These are phyloP conservation scores for Hozukius guyotensis DNA, from an alignment of 2,797 vertebrate genomes.

Conservation along the genomic window DNA sequence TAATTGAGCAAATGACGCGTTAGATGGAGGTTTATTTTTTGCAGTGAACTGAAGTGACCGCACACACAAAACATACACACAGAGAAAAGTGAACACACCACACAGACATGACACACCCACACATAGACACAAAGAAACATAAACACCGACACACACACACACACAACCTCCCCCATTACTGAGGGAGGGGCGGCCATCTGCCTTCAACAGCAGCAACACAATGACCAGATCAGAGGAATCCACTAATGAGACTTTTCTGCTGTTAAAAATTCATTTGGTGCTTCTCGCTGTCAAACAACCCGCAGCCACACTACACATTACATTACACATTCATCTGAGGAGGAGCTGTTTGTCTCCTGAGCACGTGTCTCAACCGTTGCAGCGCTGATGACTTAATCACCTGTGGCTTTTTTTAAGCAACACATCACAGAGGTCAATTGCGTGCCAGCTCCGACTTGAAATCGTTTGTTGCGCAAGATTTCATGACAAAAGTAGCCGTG, in stretches of 20 bases:
- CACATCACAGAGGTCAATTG: slow-evolving; percentile 20
- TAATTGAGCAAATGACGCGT: neutral
- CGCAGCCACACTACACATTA: neutral
- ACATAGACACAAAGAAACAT: slow-evolving; percentile 28
- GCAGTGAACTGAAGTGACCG: neutral
- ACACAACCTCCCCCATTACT: slow-evolving; percentile 51
- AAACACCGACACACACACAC: slow-evolving; percentile 29
- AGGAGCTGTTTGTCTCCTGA: slow-evolving; percentile 20
- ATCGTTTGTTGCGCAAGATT: slow-evolving; percentile 33
- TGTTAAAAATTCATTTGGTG: slow-evolving; percentile 53
- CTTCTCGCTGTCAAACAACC: slow-evolving; percentile 42
- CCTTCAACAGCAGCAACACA: slow-evolving; percentile 65
- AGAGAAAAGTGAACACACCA: neutral
- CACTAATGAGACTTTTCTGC: slow-evolving; percentile 64
- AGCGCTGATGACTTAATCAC: slow-evolving; percentile 50
- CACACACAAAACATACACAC: neutral
- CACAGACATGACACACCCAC: slow-evolving; percentile 14
- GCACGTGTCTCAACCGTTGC: neutral
- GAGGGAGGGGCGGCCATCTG: slow-evolving; percentile 78
- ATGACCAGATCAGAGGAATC: slow-evolving; percentile 69
- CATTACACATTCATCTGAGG: slow-evolving; percentile 10
- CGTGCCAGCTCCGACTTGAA: slow-evolving; percentile 17
- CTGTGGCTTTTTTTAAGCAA: slow-evolving; percentile 36
- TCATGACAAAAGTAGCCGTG: slow-evolving; percentile 38
- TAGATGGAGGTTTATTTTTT: slow-evolving; percentile 7